These are phyloP conservation scores for Philopotamus ludificatus DNA, from an alignment of 1,140 invertebrate genomes.

Conservation along the genomic window DNA sequence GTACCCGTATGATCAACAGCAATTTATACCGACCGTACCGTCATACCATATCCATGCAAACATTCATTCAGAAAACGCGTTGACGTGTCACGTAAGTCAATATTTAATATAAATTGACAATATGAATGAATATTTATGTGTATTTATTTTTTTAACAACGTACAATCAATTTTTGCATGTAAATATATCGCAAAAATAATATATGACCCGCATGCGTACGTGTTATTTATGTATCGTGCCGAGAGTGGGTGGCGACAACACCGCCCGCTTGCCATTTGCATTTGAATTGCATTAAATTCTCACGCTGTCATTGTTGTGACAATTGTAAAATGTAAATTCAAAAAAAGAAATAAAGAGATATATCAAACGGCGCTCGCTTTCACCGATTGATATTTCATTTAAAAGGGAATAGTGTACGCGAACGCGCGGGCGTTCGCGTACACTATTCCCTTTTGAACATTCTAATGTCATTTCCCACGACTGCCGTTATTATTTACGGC, in stretches of 20 bases:
- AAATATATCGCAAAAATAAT: neutral
- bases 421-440: neutral
- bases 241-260: neutral
- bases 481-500: neutral
- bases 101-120: no score
- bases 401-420: neutral
- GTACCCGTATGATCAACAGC: neutral
- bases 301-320: neutral
- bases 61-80: neutral
- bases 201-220: neutral
- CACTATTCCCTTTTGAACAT: neutral
- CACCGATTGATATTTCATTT: neutral
- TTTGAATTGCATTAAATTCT: neutral
- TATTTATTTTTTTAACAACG: no score
- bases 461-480: neutral
- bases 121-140: no score
- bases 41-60: no score
- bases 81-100: no score
- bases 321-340: neutral
- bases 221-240: neutral
- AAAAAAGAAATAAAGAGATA: neutral
- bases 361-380: neutral
- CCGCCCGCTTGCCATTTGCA: neutral
- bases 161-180: neutral
- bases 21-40: neutral